Conservation (phyloP, 2,113 vertebrate genomes). For the Microcebus tavaratra region DNA sequence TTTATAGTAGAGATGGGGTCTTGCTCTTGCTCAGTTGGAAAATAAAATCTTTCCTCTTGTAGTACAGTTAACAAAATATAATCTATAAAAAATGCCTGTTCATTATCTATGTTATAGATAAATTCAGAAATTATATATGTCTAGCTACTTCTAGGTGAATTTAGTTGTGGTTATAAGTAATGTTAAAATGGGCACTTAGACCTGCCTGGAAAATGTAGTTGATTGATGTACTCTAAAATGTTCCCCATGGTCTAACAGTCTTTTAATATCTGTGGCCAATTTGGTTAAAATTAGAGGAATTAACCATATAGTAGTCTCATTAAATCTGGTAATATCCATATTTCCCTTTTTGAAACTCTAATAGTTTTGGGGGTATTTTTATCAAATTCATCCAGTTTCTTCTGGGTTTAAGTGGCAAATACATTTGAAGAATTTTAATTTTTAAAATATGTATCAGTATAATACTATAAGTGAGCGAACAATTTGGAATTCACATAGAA, state of each 20-base stretch:
- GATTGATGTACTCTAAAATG: background rate
- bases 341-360: background rate
- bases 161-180: constrained; percentile 28
- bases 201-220: background rate
- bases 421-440: constrained; percentile 6
- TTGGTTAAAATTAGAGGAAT: background rate
- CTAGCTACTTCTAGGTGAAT: background rate
- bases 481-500: constrained; percentile 32
- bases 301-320: background rate
- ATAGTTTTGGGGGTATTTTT: background rate
- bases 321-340: background rate
- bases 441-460: background rate
- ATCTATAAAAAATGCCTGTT: background rate
- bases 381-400: background rate
- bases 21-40: background rate
- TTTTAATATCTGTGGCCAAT: background rate
- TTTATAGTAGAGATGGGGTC: too few relatives aligned
- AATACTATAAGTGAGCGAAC: background rate
- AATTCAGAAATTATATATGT: background rate
- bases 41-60: constrained; percentile 26
- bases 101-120: background rate
- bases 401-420: background rate
- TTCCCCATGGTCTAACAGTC: background rate
- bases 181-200: constrained; percentile 37
- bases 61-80: background rate